A percentile compares a stretch with the other conserved stretches of the same genome.
These are phyloP conservation scores for Chelonoidis abingdonii DNA, from an alignment of 2,113 vertebrate species.

Conservation along the genomic window DNA sequence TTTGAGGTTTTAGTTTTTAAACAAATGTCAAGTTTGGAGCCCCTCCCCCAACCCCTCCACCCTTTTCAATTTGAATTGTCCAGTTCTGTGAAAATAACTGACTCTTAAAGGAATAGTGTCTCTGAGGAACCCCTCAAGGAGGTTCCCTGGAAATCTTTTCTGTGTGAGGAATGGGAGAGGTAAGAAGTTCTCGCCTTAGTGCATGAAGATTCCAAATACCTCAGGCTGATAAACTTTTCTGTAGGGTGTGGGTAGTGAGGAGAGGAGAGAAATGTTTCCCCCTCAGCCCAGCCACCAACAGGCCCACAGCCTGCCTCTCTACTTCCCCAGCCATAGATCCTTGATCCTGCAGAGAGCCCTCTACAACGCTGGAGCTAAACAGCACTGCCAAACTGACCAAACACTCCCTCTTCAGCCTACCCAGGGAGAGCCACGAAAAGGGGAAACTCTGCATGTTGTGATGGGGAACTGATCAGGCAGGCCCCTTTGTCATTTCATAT, in stretches of 20 bases:
- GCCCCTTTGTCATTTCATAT: constrained; percentile 45
- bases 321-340: neutral
- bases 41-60: too few relatives aligned
- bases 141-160: neutral
- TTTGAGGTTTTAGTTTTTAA: neutral
- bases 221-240: neutral
- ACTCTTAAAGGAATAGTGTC: neutral
- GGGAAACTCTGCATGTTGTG: neutral
- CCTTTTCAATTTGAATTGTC: neutral
- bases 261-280: neutral
- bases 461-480: fast-evolving
- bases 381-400: neutral
- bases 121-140: neutral
- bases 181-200: neutral
- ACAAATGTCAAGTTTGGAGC: neutral
- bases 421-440: neutral
- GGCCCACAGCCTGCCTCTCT: neutral
- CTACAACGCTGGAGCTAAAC: too few relatives aligned
- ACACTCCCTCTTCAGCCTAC: fast-evolving
- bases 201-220: neutral
- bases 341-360: too few relatives aligned
- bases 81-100: neutral
- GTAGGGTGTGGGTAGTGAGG: fast-evolving
- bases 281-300: neutral
- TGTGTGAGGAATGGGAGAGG: neutral